Conservation (phyloP, 2,888 invertebrate species). For the Mesoligia furuncula region DNA sequence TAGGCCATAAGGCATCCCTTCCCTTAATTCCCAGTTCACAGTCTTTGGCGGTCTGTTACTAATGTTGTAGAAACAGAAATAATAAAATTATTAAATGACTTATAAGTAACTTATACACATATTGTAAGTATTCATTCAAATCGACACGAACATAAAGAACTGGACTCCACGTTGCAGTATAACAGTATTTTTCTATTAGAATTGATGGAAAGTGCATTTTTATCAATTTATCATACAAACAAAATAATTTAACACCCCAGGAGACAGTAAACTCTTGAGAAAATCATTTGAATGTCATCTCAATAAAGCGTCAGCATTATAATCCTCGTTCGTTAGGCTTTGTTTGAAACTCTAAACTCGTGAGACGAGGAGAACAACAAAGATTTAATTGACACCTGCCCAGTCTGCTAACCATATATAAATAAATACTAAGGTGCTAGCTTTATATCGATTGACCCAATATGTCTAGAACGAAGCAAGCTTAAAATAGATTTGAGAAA, state of each 20-base stretch:
- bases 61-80: background rate
- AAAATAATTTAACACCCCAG: conserved; percentile 29
- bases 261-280: conserved; percentile 56
- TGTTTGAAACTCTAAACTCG: conserved; percentile 63
- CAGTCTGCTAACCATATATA: conserved; percentile 10
- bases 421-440: conserved; percentile 36
- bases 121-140: background rate
- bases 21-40: background rate
- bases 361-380: conserved; percentile 51
- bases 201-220: conserved; percentile 2
- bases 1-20: background rate
- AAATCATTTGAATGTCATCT: conserved; percentile 51
- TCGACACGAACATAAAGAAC: background rate
- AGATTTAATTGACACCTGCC: conserved; percentile 49
- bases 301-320: conserved; percentile 50
- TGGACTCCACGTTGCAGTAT: background rate
- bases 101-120: background rate
- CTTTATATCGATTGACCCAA: conserved; percentile 49
- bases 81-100: no score
- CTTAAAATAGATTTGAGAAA: conserved; percentile 76
- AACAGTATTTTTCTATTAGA: background rate
- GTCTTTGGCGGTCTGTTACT: background rate
- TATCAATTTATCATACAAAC: conserved; percentile 13
- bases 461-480: conserved; percentile 55
- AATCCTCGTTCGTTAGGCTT: conserved; percentile 43